phyloP scores from a whole-genome alignment of 2,113 vertebrate species.

The Stigmatopora argus region DNA sequence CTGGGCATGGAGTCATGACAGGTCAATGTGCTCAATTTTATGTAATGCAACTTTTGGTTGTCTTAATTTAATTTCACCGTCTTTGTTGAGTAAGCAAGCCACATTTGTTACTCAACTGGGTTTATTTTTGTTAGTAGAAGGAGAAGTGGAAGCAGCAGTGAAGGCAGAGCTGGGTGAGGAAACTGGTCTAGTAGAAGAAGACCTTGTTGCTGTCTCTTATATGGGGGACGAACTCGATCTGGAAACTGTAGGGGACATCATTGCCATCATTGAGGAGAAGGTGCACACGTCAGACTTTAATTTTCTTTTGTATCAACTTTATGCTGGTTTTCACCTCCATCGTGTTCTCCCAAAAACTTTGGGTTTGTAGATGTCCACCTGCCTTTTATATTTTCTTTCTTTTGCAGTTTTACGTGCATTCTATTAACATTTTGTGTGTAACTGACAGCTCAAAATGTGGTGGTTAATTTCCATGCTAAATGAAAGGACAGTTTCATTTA shows the following conservation, averaged over 20 bases:
- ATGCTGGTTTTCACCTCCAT: slow-evolving; percentile 5
- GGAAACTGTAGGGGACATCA: slow-evolving; percentile 93
- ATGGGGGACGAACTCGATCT: slow-evolving; percentile 93
- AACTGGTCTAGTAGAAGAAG: slow-evolving; percentile 84
- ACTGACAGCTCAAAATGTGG: background rate
- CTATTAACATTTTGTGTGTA: background rate
- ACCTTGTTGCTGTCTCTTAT: slow-evolving; percentile 90
- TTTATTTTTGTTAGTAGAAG: slow-evolving; percentile 26
- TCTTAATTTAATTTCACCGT: background rate
- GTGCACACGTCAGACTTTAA: slow-evolving; percentile 52
- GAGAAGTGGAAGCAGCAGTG: slow-evolving; percentile 52
- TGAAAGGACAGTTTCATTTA: background rate
- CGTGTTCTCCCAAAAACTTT: background rate
- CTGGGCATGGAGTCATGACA: slow-evolving; percentile 80
- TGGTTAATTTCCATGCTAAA: background rate
- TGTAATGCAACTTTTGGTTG: background rate
- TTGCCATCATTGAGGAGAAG: slow-evolving; percentile 98
- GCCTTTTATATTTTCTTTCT: background rate
- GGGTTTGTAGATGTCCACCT: background rate
- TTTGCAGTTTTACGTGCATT: background rate
- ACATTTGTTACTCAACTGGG: background rate
- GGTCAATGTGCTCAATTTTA: slow-evolving; percentile 63
- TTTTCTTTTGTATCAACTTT: background rate
- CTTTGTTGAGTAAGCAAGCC: background rate
- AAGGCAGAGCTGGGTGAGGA: slow-evolving; percentile 79